Conservation (phyloP, 2,888 invertebrate species). For the Diogma glabrata region DNA sequence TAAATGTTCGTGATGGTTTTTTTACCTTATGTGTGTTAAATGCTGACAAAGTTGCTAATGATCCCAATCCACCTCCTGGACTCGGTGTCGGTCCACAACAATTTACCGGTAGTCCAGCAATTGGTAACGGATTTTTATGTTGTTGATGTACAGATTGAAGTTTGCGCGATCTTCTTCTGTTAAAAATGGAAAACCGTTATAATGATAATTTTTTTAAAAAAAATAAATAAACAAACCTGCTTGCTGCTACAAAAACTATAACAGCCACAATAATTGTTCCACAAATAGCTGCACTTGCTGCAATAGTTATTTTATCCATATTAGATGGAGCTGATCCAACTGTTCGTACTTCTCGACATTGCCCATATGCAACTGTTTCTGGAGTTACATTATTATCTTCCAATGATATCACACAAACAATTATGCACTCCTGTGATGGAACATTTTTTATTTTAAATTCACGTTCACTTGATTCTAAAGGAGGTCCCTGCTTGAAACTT, state of each 20-base stretch:
- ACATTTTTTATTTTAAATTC: conserved; percentile 91
- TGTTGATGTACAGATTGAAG: conserved; percentile 61
- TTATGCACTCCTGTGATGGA: conserved; percentile 85
- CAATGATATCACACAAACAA: conserved; percentile 84
- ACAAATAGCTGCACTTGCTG: conserved; percentile 85
- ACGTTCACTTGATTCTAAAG: conserved; percentile 75
- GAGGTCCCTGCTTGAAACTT: conserved; percentile 81
- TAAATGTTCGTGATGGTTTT: not conserved
- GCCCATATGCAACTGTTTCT: conserved; percentile 71
- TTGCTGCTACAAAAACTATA: conserved; percentile 79
- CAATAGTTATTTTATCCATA: conserved; percentile 92
- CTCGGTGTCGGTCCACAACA: conserved; percentile 72
- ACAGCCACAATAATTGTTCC: conserved; percentile 85
- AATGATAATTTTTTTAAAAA: not conserved
- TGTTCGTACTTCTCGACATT: conserved; percentile 82
- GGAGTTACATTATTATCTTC: conserved; percentile 83
- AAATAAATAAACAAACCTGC: conserved; percentile 35
- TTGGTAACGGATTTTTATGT: conserved; percentile 52
- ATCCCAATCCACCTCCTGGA: conserved; percentile 64
- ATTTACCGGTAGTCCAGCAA: conserved; percentile 64
- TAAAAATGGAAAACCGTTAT: not conserved
- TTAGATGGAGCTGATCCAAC: conserved; percentile 72
- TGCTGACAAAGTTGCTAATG: conserved; percentile 71
- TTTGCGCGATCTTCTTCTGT: conserved; percentile 58
- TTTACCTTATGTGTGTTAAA: conserved; percentile 71